These are phyloP conservation scores for Scaptomyza polygonia DNA, from an alignment of 2,888 invertebrate species.

Conservation along the genomic window DNA sequence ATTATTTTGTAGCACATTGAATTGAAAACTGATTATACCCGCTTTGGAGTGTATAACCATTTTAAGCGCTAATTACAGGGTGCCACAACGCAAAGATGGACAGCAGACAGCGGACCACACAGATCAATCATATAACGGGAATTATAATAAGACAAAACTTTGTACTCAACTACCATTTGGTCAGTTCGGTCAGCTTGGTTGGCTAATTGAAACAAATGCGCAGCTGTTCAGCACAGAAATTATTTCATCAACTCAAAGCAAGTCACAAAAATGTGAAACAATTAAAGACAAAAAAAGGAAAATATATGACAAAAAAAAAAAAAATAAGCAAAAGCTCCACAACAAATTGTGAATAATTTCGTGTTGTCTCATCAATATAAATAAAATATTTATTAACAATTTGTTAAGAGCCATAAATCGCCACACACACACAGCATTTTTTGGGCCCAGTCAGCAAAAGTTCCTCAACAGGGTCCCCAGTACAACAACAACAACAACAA, in stretches of 20 bases:
- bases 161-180: conserved; percentile 22
- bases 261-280: conserved; percentile 31
- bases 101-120: conserved; percentile 32
- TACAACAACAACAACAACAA: conserved; percentile 25
- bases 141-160: conserved; percentile 1
- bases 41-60: conserved; percentile 27
- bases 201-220: conserved; percentile 72
- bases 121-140: conserved; percentile 79
- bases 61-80: conserved; percentile 80
- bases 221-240: conserved; percentile 56
- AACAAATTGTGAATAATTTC: conserved; percentile 75
- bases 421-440: conserved; percentile 49
- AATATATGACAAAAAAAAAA: not conserved
- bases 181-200: conserved; percentile 44
- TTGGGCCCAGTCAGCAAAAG: not conserved
- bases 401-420: conserved; percentile 76
- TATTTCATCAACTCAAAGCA: conserved; percentile 64
- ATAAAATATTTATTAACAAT: conserved; percentile 79
- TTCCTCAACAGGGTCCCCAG: conserved; percentile 12
- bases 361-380: conserved; percentile 76
- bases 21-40: not conserved
- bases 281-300: conserved; percentile 15
- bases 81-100: conserved; percentile 64
- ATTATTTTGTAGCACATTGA: not conserved
- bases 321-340: conserved; percentile 15